Percentiles rank a stretch among this genome's conserved stretches.
phyloP scores from a whole-genome alignment of 2,888 invertebrate genomes.

The Cyclophora albipunctata region DNA sequence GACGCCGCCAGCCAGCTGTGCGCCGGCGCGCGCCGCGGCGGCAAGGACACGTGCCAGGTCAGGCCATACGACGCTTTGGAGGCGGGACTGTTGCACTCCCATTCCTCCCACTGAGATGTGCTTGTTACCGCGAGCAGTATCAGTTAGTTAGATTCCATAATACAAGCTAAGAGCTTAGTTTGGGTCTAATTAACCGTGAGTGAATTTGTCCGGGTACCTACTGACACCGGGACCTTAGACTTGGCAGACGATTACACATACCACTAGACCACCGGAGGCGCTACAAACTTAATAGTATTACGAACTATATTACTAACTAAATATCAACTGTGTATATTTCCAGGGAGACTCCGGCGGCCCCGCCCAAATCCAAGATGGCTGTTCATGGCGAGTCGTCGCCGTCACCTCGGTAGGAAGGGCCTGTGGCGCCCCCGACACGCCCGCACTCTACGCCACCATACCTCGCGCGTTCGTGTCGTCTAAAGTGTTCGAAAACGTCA shows the following conservation, averaged over 20 bases:
- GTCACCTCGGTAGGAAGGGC: slow-evolving; percentile 59
- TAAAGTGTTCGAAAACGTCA: slow-evolving; percentile 23
- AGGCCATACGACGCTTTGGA: background rate
- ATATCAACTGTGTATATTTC: background rate
- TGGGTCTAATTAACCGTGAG: too few species aligned
- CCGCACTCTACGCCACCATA: slow-evolving; percentile 50
- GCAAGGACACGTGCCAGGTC: slow-evolving; percentile 65
- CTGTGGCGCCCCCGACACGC: slow-evolving; percentile 55
- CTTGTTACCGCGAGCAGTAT: background rate
- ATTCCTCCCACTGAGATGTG: background rate
- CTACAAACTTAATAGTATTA: too few species aligned
- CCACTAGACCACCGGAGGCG: too few species aligned
- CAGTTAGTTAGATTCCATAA: too few species aligned
- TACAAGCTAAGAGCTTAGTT: too few species aligned
- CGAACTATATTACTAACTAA: too few species aligned
- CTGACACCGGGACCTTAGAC: too few species aligned
- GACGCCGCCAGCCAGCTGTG: slow-evolving; percentile 49
- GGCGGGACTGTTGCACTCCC: background rate
- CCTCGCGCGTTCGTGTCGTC: slow-evolving; percentile 34
- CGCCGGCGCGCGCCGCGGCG: slow-evolving; percentile 49
- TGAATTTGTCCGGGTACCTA: too few species aligned
- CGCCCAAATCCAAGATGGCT: slow-evolving; percentile 57
- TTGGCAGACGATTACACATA: too few species aligned
- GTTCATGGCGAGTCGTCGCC: slow-evolving; percentile 55
- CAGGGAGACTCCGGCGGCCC: slow-evolving; percentile 69